Percentiles rank a stretch among this genome's conserved stretches.
These are phyloP conservation scores for Asobara japonica DNA, from an alignment of 1,140 invertebrate genomes.

Conservation along the genomic window DNA sequence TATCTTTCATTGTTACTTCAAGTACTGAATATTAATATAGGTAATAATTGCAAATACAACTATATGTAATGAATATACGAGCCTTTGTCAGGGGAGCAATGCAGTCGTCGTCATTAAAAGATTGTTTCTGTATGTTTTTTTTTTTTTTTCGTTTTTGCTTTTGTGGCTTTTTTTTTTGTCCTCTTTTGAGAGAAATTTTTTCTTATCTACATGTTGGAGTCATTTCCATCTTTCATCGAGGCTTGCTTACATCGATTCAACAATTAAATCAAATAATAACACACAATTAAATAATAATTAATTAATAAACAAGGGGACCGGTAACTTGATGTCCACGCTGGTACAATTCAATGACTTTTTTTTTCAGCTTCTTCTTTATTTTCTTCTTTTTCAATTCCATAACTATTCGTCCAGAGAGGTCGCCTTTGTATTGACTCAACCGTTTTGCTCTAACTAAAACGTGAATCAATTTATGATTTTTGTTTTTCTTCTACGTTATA, in stretches of 20 bases:
- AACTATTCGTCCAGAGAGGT: neutral
- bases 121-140: slow-evolving; percentile 38
- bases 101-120: slow-evolving; percentile 56
- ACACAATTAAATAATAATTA: slow-evolving; percentile 38
- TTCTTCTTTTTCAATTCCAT: no score
- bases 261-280: slow-evolving; percentile 22
- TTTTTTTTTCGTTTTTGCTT: slow-evolving; percentile 21
- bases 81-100: slow-evolving; percentile 57
- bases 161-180: slow-evolving; percentile 15
- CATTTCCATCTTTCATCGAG: neutral
- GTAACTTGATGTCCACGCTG: slow-evolving; percentile 7
- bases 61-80: slow-evolving; percentile 59
- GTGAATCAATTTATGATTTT: neutral
- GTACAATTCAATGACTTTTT: neutral
- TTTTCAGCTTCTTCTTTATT: no score
- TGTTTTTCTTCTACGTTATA: neutral
- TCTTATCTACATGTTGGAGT: neutral
- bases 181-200: no score
- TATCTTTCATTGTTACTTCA: slow-evolving; percentile 40
- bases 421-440: neutral
- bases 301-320: slow-evolving; percentile 29
- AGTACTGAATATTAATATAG: slow-evolving; percentile 55
- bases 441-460: neutral
- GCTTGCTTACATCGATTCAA: neutral
- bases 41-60: slow-evolving; percentile 60